Base-by-base conservation (phyloP, 2,888 invertebrate genomes). In the Troides aeacus region DNA sequence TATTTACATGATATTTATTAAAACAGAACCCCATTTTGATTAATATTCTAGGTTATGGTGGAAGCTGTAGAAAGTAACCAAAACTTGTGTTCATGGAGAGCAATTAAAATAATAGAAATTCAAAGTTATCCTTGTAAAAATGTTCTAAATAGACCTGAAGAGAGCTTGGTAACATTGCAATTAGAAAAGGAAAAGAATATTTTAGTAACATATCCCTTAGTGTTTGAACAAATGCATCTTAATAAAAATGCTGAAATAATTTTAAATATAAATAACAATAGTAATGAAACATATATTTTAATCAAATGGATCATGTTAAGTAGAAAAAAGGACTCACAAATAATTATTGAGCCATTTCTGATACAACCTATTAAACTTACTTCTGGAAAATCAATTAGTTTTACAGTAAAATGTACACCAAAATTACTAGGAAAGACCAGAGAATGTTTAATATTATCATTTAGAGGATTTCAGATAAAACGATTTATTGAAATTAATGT, bases 51-150 rank as follows among this genome's bases (percentile, higher is more conserved):
- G 93, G 89, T 96, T 4, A 81, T 93, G 68, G 93, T 94, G 7
- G 95, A 96, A 81, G 93, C 94, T 1, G 95, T 97, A 76, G 97
- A 97, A 86, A 96, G 96, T 82, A 94, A 94, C 75, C 95, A 95
- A 88, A 93, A 91, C 21, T 76, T 79, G 17, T 93, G 86, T 69
- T 84, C 84, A 62, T 94, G 95, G 95, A 90, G 96, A 74, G 95
- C 95, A 0, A 79, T 95, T 66, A 88, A 86, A 80, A 73, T 91
- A 72, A 72, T 83, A 64, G 72, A 80, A 60, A 74, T 76, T 24
- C 78, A 90, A 87, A 64, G 80, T 93, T 21, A 78, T 58, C 1
- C 60, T 85, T 64, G 89, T 88, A 62, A 72, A 42, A 64, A 66
- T 50, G 67, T 72, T 10, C 64, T 66, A 21, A 56, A 67, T 24